A percentile compares a stretch with the other conserved stretches of the same genome.
phyloP scores from a whole-genome alignment of 2,797 vertebrate genomes.

The Cossypha polioptera region DNA sequence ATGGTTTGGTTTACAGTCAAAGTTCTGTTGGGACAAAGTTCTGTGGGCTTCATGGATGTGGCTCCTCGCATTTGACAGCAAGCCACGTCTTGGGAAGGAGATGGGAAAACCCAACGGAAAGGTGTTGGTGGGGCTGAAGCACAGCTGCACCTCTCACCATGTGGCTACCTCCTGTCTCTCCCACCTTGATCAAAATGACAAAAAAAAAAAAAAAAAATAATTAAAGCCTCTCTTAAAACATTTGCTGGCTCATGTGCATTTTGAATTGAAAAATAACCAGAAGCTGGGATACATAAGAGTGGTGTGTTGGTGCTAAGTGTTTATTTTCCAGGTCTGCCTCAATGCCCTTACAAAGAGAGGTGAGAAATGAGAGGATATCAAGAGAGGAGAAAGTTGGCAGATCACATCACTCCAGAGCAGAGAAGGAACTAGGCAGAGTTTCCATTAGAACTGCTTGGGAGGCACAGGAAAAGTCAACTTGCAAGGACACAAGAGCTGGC shows the following conservation, averaged over 20 bases:
- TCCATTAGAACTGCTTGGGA: neutral
- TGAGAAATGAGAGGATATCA: neutral
- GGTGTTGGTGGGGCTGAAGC: neutral
- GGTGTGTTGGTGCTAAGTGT: accelerated
- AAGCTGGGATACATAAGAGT: neutral
- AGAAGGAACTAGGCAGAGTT: neutral
- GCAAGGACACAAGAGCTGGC: neutral
- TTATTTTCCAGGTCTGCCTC: neutral
- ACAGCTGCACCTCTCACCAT: neutral
- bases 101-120: neutral
- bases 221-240: neutral
- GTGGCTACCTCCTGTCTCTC: neutral
- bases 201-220: neutral
- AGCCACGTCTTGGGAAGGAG: neutral
- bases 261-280: neutral
- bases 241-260: neutral
- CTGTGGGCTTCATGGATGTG: neutral
- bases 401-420: neutral
- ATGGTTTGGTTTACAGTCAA: neutral
- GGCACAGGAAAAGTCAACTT: neutral
- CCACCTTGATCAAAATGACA: neutral
- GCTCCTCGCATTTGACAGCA: neutral
- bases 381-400: neutral
- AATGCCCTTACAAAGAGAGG: neutral
- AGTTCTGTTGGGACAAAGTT: neutral